Evolutionary conservation across 2,888 invertebrate genomes (phyloP), one percentile per base, ranked within the genome.

Genomic region (Harpagoxenus sublaevis): DNA sequence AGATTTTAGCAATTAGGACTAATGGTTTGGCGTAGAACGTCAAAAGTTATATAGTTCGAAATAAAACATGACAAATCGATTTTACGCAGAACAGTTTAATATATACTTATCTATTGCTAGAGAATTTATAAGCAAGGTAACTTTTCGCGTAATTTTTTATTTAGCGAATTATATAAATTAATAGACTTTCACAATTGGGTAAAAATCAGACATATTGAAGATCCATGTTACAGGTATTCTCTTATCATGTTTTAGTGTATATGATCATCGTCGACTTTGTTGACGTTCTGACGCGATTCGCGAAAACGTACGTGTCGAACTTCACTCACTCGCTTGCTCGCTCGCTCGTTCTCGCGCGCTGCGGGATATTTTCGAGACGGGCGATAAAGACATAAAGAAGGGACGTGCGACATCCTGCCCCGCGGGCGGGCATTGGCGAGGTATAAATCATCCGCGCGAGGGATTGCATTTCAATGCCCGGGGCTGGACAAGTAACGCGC

Each of bases 391-490:
- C 92, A 92, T 92, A 93, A 93, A 93, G 93, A 92, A 91, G 91
- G 91, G 92, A 94, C 94, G 93, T 93, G 94, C 93, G 94, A 93
- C 94, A 94, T 94, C 93, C 93, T 94, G 94, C 93, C 92, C 92
- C 87, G 92, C 93, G 92, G 93, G 93, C 92, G 92, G 92, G 91
- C 93, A 93, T 92, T 91, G 92, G 89, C 92, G 89, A 92, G 91
- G 92, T 92, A 94, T 94, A 94, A 94, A 94, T 94, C 94, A 94
- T 94, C 92, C 90, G 91, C 89, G 92, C 93, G 89, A 93, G 91
- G 94, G 92, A 94, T 93, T 92, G 94, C 94, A 94, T 94, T 93
- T 93, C 93, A 94, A 93, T 93, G 93, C 91, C 89, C 66, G 87
- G 68, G 88, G 91, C 90, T 89, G 87, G 90, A 87, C 89, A 91